Base-by-base conservation (phyloP, 2,888 invertebrate genomes). In the Hyposoter dolosus region DNA sequence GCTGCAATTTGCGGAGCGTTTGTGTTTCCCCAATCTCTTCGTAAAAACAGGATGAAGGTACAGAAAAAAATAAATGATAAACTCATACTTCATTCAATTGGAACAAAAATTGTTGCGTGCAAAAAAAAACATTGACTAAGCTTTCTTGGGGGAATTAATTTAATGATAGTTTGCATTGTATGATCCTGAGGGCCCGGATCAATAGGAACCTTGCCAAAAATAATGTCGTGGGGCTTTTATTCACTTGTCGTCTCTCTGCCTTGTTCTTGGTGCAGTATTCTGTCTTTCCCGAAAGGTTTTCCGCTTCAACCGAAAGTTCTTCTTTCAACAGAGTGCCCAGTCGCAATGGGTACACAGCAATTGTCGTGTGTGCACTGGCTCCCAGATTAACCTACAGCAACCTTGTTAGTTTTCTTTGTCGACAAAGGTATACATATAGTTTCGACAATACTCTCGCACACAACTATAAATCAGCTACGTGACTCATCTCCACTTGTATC, bases 131-230 rank as follows among this genome's bases (percentile, higher is more conserved):
- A 47, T 15, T 15, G 45, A 12, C 43, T 45, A 12, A 28, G 28
- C 1, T 28, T 35, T 43, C 15, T 56, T 32, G 19, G 65, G 19
- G 19, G 47, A 83, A 80, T 50, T 66, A 66, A 76, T 83, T 63
- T 32, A 65, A 66, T 66, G 66, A 32, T 56, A 32, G 17, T 47
- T 50, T 53, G 63, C 15, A 65, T 53, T 76, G 80, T 85, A 69
- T 69, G 65, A 66, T 40, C 23, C 63, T 66, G n/a, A 74, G 32
- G 74, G 28, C 32, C 40, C 32, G 15, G 17, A 23, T 65, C 45
- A 17, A 53, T 43, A 80, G 76, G 45, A 76, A 85, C 50, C 28
- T 63, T 83, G 82, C 76, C 80, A 83, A 77, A 83, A 83, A 83
- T 83, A 81, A 76, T 80, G 43, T n/a, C n/a, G n/a, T 50, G 12